Conservation (phyloP, 2,113 vertebrate genomes). For the Calidris pygmaea region DNA sequence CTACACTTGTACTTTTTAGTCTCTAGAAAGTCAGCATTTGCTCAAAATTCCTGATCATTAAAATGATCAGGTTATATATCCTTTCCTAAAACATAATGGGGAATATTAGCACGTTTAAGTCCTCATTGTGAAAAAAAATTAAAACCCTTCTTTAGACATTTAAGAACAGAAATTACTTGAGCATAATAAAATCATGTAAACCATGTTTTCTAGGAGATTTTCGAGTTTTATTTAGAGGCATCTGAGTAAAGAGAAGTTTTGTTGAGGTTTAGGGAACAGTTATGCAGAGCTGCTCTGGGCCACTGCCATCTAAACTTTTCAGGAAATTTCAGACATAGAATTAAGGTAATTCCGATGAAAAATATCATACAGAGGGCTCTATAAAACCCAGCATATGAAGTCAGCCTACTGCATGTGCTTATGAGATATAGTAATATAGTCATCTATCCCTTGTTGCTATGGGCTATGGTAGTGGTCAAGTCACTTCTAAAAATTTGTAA, state of each 20-base stretch:
- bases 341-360: conserved; percentile 13
- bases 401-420: neutral
- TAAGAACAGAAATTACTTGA: neutral
- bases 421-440: neutral
- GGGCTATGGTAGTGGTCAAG: neutral
- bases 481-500: neutral
- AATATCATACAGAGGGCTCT: neutral
- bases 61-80: neutral
- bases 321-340: neutral
- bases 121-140: neutral
- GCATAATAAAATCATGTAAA: neutral
- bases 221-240: neutral
- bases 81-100: neutral
- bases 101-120: neutral
- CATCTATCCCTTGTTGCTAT: neutral
- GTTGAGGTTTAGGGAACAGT: neutral
- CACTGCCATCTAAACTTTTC: neutral
- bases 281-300: neutral
- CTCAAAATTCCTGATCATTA: conserved; percentile 27
- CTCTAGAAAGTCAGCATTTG: conserved; percentile 28
- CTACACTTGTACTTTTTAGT: conserved; percentile 53
- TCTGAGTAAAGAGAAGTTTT: neutral
- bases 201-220: neutral
- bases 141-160: neutral
- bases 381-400: neutral